A percentile compares a stretch with the other conserved stretches of the same genome.
Evolutionary conservation across 2,113 vertebrate species (phyloP).

Genomic region (Silurus glanis): DNA sequence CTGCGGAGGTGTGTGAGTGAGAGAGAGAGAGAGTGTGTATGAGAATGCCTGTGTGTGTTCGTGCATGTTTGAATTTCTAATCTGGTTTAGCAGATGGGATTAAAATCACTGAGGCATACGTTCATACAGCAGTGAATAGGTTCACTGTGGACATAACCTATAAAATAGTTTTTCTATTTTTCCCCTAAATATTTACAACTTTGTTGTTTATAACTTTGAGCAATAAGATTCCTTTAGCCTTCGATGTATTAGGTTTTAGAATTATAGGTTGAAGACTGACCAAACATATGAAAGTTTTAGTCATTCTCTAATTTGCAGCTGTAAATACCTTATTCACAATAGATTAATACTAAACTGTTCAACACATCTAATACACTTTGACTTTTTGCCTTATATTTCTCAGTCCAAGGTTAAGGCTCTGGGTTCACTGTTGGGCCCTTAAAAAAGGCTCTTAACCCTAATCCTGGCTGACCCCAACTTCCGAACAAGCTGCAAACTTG

Average conservation of each 20-base stretch:
- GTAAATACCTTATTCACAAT: neutral
- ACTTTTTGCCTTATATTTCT: neutral
- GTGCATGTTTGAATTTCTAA: slow-evolving; percentile 19
- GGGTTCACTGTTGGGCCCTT: too few relatives aligned
- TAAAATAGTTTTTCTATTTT: neutral
- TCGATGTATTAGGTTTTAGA: neutral
- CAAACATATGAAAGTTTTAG: neutral
- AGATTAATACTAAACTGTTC: too few relatives aligned
- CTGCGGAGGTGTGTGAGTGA: slow-evolving; percentile 80
- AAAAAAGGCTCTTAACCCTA: too few relatives aligned
- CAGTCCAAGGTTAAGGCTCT: too few relatives aligned
- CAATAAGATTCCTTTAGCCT: neutral
- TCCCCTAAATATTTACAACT: too few relatives aligned
- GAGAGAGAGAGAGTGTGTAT: neutral
- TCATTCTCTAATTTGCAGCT: neutral
- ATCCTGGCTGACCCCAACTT: too few relatives aligned
- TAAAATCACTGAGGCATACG: slow-evolving; percentile 40
- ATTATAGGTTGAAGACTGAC: neutral
- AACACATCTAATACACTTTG: neutral
- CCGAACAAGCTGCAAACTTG: too few relatives aligned
- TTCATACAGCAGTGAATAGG: slow-evolving; percentile 27
- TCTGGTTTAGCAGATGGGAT: slow-evolving; percentile 45
- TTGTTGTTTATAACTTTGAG: neutral
- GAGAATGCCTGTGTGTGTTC: neutral
- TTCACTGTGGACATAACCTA: slow-evolving; percentile 12